These are phyloP conservation scores for Taenioides sp. DNA, from an alignment of 2,797 vertebrate species.

Conservation along the genomic window DNA sequence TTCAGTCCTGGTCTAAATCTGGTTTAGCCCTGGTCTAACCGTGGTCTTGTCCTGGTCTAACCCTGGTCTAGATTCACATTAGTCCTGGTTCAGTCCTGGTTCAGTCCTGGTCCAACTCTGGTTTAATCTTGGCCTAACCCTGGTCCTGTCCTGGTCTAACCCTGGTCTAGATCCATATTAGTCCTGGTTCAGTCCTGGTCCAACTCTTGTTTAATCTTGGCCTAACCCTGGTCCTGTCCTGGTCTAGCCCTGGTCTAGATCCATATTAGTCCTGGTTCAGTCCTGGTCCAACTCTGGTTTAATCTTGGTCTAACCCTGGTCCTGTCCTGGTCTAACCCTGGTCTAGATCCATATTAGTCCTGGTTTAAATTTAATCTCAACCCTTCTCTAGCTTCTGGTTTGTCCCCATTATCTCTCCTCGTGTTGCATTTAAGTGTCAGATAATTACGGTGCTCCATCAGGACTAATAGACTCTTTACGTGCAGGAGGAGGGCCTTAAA, in stretches of 20 bases:
- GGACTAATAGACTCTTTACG: slow-evolving; percentile 7
- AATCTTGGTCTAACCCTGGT: too few species aligned
- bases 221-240: not conserved
- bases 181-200: too few species aligned
- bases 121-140: too few species aligned
- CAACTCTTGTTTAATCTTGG: too few species aligned
- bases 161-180: not conserved
- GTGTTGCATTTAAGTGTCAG: slow-evolving; percentile 5
- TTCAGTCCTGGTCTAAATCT: too few species aligned
- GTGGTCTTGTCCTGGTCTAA: not conserved
- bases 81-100: not conserved
- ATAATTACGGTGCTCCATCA: slow-evolving; percentile 6
- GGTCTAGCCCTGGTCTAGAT: not conserved
- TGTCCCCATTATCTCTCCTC: not conserved
- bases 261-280: too few species aligned
- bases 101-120: too few species aligned
- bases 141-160: not conserved
- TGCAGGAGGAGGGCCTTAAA: slow-evolving; percentile 8
- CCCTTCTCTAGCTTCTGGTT: not conserved
- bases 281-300: too few species aligned
- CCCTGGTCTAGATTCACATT: not conserved
- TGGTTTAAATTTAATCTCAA: not conserved
- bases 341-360: not conserved
- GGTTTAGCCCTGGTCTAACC: too few species aligned
- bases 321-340: not conserved